A percentile compares a stretch with the other conserved stretches of the same genome.
Conservation (phyloP, 2,797 vertebrate species). For the Sciurus vulgaris region DNA sequence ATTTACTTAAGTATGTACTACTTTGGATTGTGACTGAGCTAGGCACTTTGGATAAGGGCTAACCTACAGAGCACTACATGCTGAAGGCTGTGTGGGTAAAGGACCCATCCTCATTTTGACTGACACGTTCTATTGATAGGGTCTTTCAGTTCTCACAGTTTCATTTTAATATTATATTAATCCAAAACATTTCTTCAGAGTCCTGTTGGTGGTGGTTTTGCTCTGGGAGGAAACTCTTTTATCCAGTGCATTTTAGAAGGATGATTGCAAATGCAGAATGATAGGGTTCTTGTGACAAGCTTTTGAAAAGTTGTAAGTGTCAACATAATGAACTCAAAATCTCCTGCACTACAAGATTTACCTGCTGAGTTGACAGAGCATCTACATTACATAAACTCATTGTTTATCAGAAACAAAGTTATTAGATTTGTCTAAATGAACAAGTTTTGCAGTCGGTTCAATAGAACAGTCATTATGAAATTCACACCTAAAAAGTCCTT, state of each 20-base stretch:
- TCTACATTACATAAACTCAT: not conserved
- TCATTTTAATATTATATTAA: conserved; percentile 67
- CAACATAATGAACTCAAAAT: conserved; percentile 33
- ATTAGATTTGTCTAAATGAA: not conserved
- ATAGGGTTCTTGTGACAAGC: conserved; percentile 69
- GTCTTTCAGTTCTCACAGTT: not conserved
- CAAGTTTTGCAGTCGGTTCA: not conserved
- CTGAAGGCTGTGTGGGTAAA: not conserved
- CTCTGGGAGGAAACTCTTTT: conserved; percentile 50
- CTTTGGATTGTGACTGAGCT: not conserved
- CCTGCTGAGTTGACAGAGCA: not conserved
- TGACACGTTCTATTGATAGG: rapidly evolving
- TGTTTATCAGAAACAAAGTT: not conserved
- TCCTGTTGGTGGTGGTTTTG: conserved; percentile 30
- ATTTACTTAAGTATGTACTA: not conserved
- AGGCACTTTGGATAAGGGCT: not conserved
- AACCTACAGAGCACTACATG: not conserved
- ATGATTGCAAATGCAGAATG: conserved; percentile 43
- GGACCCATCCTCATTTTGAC: not conserved
- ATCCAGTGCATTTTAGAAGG: conserved; percentile 56
- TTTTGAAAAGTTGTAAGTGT: conserved; percentile 47
- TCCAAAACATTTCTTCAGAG: conserved; percentile 61
- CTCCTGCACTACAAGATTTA: not conserved
- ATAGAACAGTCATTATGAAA: not conserved
- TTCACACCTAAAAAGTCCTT: not conserved